Conservation (phyloP, 2,888 invertebrate genomes). For the Leistus spinibarbis region DNA sequence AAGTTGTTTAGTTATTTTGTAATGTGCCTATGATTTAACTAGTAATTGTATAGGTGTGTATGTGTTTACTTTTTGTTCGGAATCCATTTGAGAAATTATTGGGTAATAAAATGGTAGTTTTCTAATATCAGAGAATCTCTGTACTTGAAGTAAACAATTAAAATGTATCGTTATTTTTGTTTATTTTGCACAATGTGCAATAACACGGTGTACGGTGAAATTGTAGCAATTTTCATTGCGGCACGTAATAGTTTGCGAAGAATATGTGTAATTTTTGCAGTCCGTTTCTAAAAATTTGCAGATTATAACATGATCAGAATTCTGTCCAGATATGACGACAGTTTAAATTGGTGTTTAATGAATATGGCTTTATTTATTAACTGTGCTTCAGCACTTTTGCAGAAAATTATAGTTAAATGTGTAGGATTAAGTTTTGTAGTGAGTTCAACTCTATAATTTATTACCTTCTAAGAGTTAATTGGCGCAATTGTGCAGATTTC, state of each 20-base stretch:
- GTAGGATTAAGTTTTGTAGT: neutral
- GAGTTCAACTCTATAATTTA: neutral
- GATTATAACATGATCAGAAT: slow-evolving; percentile 6
- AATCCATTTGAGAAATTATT: neutral
- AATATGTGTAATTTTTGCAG: neutral
- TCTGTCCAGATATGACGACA: neutral
- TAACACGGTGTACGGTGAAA: neutral
- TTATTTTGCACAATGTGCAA: neutral
- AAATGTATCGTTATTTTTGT: slow-evolving; percentile 3
- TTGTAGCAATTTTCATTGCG: slow-evolving; percentile 16
- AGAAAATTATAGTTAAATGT: neutral
- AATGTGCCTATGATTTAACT: neutral
- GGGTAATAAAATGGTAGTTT: neutral
- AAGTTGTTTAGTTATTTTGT: neutral
- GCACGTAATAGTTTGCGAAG: slow-evolving; percentile 19
- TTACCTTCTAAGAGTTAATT: neutral
- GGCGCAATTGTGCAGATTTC: neutral
- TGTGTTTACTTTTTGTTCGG: neutral
- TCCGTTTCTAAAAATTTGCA: slow-evolving; percentile 13
- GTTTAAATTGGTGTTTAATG: neutral
- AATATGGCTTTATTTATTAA: neutral
- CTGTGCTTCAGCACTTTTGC: neutral
- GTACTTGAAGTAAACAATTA: neutral
- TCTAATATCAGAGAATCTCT: neutral
- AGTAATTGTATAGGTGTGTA: neutral